phyloP scores from a whole-genome alignment of 2,113 vertebrate species.

The Ploceus nigricollis region DNA sequence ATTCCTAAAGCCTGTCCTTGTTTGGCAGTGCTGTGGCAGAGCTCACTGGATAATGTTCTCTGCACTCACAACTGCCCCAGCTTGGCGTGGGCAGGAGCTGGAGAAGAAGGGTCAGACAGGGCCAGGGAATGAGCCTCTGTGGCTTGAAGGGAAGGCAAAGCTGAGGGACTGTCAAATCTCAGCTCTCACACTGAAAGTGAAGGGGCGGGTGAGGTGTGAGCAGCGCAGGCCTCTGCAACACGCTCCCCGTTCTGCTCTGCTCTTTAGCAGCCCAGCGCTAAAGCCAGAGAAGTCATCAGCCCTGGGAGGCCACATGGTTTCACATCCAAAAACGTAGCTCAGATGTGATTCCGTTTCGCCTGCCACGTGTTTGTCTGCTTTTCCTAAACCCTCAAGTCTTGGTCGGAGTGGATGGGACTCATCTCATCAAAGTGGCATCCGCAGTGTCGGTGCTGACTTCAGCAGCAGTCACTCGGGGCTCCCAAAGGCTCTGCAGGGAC shows the following conservation, averaged over 20 bases:
- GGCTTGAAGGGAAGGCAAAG: not conserved
- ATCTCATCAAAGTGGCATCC: not conserved
- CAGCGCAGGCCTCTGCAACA: not conserved
- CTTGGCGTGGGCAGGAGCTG: not conserved
- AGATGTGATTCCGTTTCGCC: not conserved
- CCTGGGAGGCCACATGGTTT: not conserved
- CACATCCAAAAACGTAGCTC: not conserved
- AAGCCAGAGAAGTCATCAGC: not conserved
- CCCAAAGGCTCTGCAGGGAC: not conserved
- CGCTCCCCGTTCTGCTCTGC: not conserved
- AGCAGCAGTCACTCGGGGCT: not conserved
- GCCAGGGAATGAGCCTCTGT: not conserved
- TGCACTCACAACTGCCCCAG: not conserved
- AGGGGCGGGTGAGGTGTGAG: not conserved
- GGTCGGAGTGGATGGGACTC: not conserved
- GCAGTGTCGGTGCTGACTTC: not conserved
- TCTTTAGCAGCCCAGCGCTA: not conserved
- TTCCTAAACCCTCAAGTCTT: not conserved
- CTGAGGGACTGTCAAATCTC: not conserved
- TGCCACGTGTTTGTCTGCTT: not conserved
- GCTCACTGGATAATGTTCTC: not conserved
- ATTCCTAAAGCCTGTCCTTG: not conserved
- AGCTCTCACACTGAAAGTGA: not conserved
- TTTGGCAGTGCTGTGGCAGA: rapidly evolving
- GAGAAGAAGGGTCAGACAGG: not conserved